Evolutionary conservation across 2,888 invertebrate genomes (phyloP).

Genomic region (Calameuta idolon): DNA sequence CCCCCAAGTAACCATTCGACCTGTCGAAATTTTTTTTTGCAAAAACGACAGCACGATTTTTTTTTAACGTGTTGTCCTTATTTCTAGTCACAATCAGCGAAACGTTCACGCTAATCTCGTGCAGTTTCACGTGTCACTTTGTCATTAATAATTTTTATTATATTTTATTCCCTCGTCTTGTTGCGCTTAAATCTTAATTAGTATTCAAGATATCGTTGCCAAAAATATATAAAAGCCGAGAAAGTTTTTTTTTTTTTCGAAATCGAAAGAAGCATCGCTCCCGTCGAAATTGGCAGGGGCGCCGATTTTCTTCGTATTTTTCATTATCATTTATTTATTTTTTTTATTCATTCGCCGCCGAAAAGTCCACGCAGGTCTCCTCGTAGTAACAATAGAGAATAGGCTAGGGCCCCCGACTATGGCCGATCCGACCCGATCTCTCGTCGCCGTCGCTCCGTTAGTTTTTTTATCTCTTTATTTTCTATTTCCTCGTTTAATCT

Average conservation of each 20-base stretch:
- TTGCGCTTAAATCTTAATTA: constrained; percentile 63
- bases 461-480: constrained; percentile 13
- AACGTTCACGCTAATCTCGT: neutral
- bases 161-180: constrained; percentile 44
- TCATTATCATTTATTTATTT: constrained; percentile 1
- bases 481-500: constrained; percentile 7
- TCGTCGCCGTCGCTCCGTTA: constrained; percentile 20
- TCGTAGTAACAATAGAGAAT: neutral
- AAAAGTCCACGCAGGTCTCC: neutral
- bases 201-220: constrained; percentile 66
- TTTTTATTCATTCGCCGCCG: constrained; percentile 1
- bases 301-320: constrained; percentile 1
- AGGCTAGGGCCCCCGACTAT: neutral
- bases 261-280: constrained; percentile 37
- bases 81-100: constrained; percentile 11
- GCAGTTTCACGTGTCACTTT: constrained; percentile 28
- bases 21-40: constrained; percentile 60
- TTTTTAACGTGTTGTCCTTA: constrained; percentile 34
- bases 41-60: constrained; percentile 40
- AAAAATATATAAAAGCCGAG: constrained; percentile 66
- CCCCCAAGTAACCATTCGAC: constrained; percentile 25
- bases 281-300: constrained; percentile 34
- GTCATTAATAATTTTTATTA: constrained; percentile 32
- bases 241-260: constrained; percentile 50
- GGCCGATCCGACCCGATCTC: neutral